Conservation (phyloP, 2,888 invertebrate species). For the Scaptodrosophila latifasciaeformis region DNA sequence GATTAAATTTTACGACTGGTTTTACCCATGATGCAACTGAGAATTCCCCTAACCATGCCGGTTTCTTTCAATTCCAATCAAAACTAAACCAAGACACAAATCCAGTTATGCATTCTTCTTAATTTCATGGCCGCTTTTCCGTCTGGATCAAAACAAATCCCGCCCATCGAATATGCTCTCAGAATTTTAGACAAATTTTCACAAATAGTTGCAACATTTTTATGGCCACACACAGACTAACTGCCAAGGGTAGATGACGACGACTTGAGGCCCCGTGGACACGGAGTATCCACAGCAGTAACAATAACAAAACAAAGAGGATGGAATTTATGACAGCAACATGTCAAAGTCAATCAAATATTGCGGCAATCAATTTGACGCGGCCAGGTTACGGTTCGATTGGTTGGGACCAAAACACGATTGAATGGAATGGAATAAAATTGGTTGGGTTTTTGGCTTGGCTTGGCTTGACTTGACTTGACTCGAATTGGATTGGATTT, state of each 20-base stretch:
- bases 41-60: too few species aligned
- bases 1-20: too few species aligned
- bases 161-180: not conserved
- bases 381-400: slow-evolving; percentile 44
- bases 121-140: too few species aligned
- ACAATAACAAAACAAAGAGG: slow-evolving; percentile 16
- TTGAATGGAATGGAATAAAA: not conserved
- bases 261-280: slow-evolving; percentile 13
- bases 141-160: not conserved
- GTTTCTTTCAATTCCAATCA: too few species aligned
- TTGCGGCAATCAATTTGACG: slow-evolving; percentile 69
- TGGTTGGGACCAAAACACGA: not conserved
- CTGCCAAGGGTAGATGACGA: not conserved
- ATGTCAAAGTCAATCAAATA: slow-evolving; percentile 73
- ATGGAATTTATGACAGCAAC: slow-evolving; percentile 70
- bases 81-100: too few species aligned
- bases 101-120: too few species aligned
- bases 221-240: slow-evolving; percentile 26
- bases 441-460: slow-evolving; percentile 1
- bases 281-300: slow-evolving; percentile 27
- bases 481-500: slow-evolving; percentile 33
- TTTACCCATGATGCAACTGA: too few species aligned
- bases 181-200: slow-evolving; percentile 9
- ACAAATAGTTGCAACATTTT: slow-evolving; percentile 27
- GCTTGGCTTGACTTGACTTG: not conserved